Evolutionary conservation across 53 echinoderm and acorn worm species (phyloP), one percentile per base, ranked within the genome.

Genomic region (Arbacia lixula): DNA sequence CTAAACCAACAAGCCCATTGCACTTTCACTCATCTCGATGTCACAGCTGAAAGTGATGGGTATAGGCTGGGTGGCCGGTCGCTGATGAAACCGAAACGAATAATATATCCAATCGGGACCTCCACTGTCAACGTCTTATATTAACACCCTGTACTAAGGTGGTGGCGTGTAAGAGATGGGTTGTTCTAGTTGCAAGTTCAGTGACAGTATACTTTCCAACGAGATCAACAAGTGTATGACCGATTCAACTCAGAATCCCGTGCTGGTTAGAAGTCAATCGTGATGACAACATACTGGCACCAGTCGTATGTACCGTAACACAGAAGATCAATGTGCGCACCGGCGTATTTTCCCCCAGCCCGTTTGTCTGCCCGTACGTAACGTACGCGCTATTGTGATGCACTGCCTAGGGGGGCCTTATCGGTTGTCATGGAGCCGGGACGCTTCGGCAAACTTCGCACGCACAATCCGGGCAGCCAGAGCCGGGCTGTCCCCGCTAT

Each of bases 401-500:
- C 46, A 26, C 46, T 52, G 46, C 36, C 30, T 56, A 20, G 21
- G 58, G 55, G 58, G 58, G 40, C 5, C 37, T 38, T 36, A 22
- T 5, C 49, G 82, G 82, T 81, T 81, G 20, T 64, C 82, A 81
- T 81, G 82, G 50, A n/a, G 82, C 82, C 12, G 63, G 8, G 82
- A 81, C 82, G 82, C 82, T 19, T 63, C 57, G 43, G 24, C 82
- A 81, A 81, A 81, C 63, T 81, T 31, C 6, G 37, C 35, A 81
- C 52, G 29, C 82, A 81, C n/a, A 25, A 34, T 33, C 2, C 53
- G 19, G 24, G 20, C n/a, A n/a, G n/a, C n/a, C n/a, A n/a, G n/a
- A n/a, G n/a, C n/a, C n/a, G n/a, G n/a, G n/a, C n/a, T n/a, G n/a
- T n/a, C n/a, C n/a, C n/a, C n/a, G n/a, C n/a, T n/a, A n/a, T n/a